A percentile compares a stretch with the other conserved stretches of the same genome.
These are phyloP conservation scores for Cynodonichthys magdalenae DNA, from an alignment of 2,797 vertebrate species.

Conservation along the genomic window DNA sequence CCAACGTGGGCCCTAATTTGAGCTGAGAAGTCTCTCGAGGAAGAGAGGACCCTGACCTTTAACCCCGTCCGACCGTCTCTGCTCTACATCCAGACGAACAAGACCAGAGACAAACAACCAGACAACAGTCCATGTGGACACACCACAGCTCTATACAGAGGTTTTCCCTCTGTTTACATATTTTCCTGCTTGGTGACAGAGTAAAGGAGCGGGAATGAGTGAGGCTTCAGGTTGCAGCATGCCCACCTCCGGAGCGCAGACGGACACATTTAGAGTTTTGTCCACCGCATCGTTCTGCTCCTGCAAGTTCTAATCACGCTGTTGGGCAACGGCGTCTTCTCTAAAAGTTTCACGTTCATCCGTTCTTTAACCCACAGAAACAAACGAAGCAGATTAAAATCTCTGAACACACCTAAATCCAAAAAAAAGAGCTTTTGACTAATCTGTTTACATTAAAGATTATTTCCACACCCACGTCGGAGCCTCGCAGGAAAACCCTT, in stretches of 20 bases:
- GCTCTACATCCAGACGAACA: slow-evolving; percentile 58
- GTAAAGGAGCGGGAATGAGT: slow-evolving; percentile 45
- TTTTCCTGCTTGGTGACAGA: slow-evolving; percentile 52
- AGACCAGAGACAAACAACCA: slow-evolving; percentile 19
- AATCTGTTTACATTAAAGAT: slow-evolving; percentile 52
- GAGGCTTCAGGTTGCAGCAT: slow-evolving; percentile 73
- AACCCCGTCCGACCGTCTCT: slow-evolving; percentile 54
- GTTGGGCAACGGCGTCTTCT: slow-evolving; percentile 59
- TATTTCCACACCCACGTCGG: slow-evolving; percentile 34
- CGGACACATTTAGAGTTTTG: slow-evolving; percentile 76
- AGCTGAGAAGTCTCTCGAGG: slow-evolving; percentile 68
- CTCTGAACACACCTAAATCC: slow-evolving; percentile 54
- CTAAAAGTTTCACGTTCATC: slow-evolving; percentile 48
- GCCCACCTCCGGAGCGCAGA: slow-evolving; percentile 53
- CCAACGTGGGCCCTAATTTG: slow-evolving; percentile 73
- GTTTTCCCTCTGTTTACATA: slow-evolving; percentile 39
- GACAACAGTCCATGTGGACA: not conserved
- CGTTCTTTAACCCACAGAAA: slow-evolving; percentile 48
- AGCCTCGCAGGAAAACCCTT: slow-evolving; percentile 46
- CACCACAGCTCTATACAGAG: not conserved
- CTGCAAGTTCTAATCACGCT: slow-evolving; percentile 58
- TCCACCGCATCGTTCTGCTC: slow-evolving; percentile 61
- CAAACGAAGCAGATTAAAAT: slow-evolving; percentile 53
- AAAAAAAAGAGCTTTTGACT: slow-evolving; percentile 67
- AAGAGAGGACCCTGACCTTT: slow-evolving; percentile 67